phyloP scores from a whole-genome alignment of 2,888 invertebrate genomes.

The Julus scanicus region DNA sequence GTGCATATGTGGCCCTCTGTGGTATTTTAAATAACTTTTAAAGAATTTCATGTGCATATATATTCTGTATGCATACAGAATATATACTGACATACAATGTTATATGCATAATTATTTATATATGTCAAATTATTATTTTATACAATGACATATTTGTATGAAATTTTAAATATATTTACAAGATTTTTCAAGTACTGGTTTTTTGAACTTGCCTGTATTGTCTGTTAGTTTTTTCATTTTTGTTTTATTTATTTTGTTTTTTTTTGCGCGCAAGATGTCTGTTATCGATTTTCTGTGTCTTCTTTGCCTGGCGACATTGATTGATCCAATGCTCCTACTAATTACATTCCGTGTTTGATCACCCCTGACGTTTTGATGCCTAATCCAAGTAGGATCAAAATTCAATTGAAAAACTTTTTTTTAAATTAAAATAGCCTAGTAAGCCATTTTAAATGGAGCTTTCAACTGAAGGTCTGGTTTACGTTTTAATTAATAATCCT shows the following conservation, averaged over 20 bases:
- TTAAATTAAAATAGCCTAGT: neutral
- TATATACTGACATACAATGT: no score
- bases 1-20: no score
- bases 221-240: neutral
- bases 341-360: conserved; percentile 45
- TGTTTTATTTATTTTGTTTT: neutral
- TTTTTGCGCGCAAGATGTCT: conserved; percentile 1
- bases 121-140: no score
- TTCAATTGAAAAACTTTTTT: conserved; percentile 29
- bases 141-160: no score
- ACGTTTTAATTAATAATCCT: neutral
- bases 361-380: conserved; percentile 31
- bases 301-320: conserved; percentile 32
- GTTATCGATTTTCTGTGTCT: conserved; percentile 14
- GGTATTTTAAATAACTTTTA: no score
- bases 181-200: neutral
- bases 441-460: neutral
- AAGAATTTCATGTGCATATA: no score
- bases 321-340: conserved; percentile 43
- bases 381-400: conserved; percentile 11
- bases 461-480: neutral
- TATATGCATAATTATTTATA: no score
- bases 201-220: neutral
- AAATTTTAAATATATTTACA: no score
- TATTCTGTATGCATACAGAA: no score